These are phyloP conservation scores for Campoletis sonorensis DNA, from an alignment of 1,140 invertebrate genomes.

Conservation along the genomic window DNA sequence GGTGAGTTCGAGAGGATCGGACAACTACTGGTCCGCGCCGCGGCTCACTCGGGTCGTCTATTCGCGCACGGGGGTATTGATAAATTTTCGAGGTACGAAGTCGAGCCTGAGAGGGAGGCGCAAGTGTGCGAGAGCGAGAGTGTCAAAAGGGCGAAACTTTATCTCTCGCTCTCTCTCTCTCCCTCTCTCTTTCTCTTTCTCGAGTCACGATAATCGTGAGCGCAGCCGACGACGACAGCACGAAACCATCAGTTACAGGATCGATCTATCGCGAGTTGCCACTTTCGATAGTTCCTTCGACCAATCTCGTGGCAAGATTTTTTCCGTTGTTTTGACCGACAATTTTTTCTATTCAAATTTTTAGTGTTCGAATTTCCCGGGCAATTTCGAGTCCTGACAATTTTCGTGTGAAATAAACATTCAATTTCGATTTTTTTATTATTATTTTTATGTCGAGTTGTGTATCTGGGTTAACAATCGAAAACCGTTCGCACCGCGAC, in stretches of 20 bases:
- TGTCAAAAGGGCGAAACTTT: conserved; percentile 7
- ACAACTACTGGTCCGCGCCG: conserved; percentile 45
- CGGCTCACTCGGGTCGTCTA: conserved; percentile 48
- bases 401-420: conserved; percentile 44
- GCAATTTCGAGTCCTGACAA: neutral
- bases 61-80: conserved; percentile 69
- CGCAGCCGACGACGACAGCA: neutral
- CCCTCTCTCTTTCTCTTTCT: conserved; percentile 22
- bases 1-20: conserved; percentile 32
- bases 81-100: conserved; percentile 69
- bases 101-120: conserved; percentile 58
- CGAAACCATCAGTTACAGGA: neutral
- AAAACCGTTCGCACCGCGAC: neutral
- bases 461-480: conserved; percentile 6
- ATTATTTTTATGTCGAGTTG: neutral
- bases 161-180: neutral
- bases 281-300: conserved; percentile 2
- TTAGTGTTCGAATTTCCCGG: too few relatives aligned
- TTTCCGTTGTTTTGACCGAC: neutral
- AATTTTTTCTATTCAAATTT: too few relatives aligned
- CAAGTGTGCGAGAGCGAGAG: conserved; percentile 59
- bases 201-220: conserved; percentile 31
- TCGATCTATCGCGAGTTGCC: conserved; percentile 25
- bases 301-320: neutral
- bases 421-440: neutral